Evolutionary conservation across 1,140 invertebrate species (phyloP), one percentile per base, ranked within the genome.

Genomic region (Nasonia longicornis): DNA sequence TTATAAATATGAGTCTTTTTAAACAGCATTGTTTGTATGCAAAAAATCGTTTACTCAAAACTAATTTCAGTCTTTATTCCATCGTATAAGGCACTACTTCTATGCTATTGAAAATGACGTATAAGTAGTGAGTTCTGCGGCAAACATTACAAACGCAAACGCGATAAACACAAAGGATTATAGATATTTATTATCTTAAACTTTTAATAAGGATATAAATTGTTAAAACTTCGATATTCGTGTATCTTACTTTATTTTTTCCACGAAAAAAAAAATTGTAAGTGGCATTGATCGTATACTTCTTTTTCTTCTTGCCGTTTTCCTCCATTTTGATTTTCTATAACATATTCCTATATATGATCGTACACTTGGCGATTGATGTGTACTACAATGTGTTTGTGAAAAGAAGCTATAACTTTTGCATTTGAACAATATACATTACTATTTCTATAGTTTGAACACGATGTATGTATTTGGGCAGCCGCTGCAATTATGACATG

Each of bases 401-500:
- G 79, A 78, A 82, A 82, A 71, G 22, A 72, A 77, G 26, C 67
- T 72, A 58, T 78, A 70, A 78, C 48, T 76, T 76, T 42, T 76
- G 79, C 73, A 81, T 81, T 81, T 81, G 72, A 77, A 63, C 75
- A 35, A 81, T 38, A 72, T 81, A 72, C 74, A 29, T 81, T 77
- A 81, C 42, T 80, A 77, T 69, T 78, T 82, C 63, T 78, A 77
- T 72, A 35, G 35, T 69, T 81, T 29, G 72, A 75, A 72, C 75
- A 72, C 22, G 66, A 77, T 74, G 16, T 66, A 82, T 82, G 77
- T 79, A 82, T 79, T 82, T 82, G 71, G 85, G 85, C 86, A 87
- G 84, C 82, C 82, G 83, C 84, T 86, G 85, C 86, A 84, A 85
- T 84, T 85, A 86, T 82, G 77, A 85, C 78, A 78, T 85, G 85